Evolutionary conservation across 2,113 vertebrate genomes (phyloP).

Genomic region (Morone saxatilis): DNA sequence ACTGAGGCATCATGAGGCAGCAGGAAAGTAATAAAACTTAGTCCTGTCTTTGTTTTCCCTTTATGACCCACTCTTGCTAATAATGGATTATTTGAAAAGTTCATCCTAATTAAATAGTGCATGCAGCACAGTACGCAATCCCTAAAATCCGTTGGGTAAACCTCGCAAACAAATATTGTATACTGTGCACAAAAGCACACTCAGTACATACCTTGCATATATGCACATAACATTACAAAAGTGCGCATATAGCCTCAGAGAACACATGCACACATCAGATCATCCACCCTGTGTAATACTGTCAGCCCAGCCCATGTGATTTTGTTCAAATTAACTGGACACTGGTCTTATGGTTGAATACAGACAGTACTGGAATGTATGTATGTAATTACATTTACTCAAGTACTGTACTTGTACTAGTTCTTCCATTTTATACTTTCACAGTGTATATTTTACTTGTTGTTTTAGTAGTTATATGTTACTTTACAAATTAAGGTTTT

Average conservation of each 20-base stretch:
- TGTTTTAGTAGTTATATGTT: background rate
- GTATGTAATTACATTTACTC: background rate
- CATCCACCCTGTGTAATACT: constrained; percentile 9
- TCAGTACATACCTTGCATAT: constrained; percentile 15
- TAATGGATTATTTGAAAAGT: constrained; percentile 76
- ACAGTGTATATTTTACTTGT: background rate
- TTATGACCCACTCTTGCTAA: constrained; percentile 62
- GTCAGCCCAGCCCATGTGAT: constrained; percentile 29
- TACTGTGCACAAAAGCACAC: background rate
- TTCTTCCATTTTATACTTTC: background rate
- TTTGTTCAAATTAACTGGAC: constrained; percentile 4
- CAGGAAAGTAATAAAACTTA: constrained; percentile 52
- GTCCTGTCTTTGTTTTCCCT: constrained; percentile 53
- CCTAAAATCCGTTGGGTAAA: constrained; percentile 55
- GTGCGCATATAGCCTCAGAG: background rate
- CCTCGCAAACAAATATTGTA: constrained; percentile 42
- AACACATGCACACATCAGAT: constrained; percentile 33
- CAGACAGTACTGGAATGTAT: background rate
- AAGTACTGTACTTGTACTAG: background rate
- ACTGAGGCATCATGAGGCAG: constrained; percentile 35
- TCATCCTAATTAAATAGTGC: constrained; percentile 73
- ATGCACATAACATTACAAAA: constrained; percentile 1
- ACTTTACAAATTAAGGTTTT: background rate
- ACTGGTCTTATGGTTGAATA: background rate
- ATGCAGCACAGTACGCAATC: constrained; percentile 38